phyloP scores from a whole-genome alignment of 1,140 invertebrate species.

The Eurytemora carolleeae region DNA sequence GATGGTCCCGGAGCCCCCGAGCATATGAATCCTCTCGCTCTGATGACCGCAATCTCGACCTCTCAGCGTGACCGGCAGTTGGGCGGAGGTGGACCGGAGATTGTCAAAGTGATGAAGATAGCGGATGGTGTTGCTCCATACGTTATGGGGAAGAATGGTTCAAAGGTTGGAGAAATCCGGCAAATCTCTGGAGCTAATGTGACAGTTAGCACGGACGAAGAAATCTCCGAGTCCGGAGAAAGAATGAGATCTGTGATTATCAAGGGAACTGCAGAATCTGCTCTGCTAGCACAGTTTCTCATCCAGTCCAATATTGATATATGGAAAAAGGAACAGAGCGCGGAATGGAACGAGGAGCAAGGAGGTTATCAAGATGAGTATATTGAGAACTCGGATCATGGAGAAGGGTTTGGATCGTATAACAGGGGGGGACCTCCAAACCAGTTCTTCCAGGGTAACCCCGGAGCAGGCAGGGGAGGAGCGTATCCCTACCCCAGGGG shows the following conservation, averaged over 20 bases:
- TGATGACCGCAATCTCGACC: conserved; percentile 1
- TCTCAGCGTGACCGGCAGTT: too few relatives aligned
- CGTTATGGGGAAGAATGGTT: conserved; percentile 27
- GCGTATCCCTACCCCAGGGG: not conserved
- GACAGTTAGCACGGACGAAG: not conserved
- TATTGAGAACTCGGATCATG: not conserved
- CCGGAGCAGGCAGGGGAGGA: not conserved
- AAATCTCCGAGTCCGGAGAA: not conserved
- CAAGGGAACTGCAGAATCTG: conserved; percentile 1
- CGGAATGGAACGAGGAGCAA: not conserved
- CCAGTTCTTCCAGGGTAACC: not conserved
- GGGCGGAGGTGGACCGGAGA: not conserved
- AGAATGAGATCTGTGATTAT: not conserved
- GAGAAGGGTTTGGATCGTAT: not conserved
- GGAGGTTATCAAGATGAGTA: not conserved
- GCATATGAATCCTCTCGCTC: not conserved
- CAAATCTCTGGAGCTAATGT: conserved; percentile 14
- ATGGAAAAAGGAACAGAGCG: not conserved
- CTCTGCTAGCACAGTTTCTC: conserved; percentile 8
- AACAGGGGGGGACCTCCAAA: not conserved
- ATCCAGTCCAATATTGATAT: conserved; percentile 10
- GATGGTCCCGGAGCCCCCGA: not conserved
- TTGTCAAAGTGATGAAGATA: not conserved
- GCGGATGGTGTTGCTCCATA: conserved; percentile 25
- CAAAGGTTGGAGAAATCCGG: conserved; percentile 17